Evolutionary conservation across 37 sponge, comb jelly and placozoan genomes (phyloP).

Genomic region (Diacarnus erythraeanus): DNA sequence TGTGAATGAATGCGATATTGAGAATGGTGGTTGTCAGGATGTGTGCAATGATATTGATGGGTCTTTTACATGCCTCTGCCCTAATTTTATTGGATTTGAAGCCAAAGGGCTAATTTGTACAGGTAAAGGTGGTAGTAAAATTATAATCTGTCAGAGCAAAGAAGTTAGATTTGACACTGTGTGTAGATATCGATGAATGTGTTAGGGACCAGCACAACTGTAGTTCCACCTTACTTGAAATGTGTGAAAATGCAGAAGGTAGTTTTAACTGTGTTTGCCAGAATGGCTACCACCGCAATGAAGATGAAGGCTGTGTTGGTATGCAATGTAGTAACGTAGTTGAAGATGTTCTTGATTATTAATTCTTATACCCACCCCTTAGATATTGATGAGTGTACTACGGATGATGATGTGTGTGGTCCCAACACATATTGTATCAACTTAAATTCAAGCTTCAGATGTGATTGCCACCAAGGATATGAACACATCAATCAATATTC

Average conservation of each 20-base stretch:
- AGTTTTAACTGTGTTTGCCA: neutral
- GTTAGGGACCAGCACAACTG: neutral
- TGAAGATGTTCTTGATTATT: neutral
- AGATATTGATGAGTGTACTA: constrained; percentile 8
- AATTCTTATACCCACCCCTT: neutral
- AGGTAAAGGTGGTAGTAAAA: neutral
- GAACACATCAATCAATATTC: neutral
- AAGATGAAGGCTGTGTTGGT: neutral
- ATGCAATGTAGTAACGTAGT: neutral
- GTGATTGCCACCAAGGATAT: neutral
- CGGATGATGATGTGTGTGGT: neutral
- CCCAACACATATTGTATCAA: neutral
- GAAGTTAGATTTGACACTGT: no score
- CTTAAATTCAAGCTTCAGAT: neutral
- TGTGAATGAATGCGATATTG: constrained; percentile 33
- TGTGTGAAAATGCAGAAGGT: neutral
- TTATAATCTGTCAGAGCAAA: no score
- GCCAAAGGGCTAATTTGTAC: neutral
- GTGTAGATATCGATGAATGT: neutral
- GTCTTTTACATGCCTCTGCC: neutral
- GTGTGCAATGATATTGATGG: neutral
- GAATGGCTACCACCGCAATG: neutral
- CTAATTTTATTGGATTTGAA: neutral
- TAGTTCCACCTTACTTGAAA: neutral
- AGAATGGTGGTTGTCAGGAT: constrained; percentile 4